phyloP scores from a whole-genome alignment of 2,888 invertebrate species.

The Drosophila suboccidentalis region DNA sequence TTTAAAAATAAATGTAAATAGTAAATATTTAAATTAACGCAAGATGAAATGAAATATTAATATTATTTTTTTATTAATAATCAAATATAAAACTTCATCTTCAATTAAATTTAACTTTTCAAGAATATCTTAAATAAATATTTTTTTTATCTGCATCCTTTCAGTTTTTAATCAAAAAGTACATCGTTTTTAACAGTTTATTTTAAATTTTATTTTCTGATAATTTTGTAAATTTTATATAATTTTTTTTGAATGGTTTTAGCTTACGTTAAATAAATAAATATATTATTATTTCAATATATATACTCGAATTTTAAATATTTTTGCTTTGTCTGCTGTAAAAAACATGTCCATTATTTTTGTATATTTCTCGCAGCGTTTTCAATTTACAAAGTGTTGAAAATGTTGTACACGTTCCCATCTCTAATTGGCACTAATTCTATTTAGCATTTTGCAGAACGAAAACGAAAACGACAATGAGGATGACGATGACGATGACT shows the following conservation, averaged over 20 bases:
- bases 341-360: background rate
- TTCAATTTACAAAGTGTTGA: slow-evolving; percentile 12
- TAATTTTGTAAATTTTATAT: background rate
- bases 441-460: slow-evolving; percentile 72
- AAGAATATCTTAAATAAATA: too few species aligned
- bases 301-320: too few species aligned
- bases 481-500: slow-evolving; percentile 42
- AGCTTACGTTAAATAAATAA: background rate
- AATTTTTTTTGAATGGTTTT: background rate
- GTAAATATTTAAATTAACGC: too few species aligned
- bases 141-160: too few species aligned
- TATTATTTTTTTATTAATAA: too few species aligned
- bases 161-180: background rate
- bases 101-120: too few species aligned
- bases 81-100: too few species aligned
- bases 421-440: slow-evolving; percentile 57
- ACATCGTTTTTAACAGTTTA: too few species aligned
- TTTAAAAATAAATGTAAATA: too few species aligned
- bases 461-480: slow-evolving; percentile 36
- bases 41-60: too few species aligned
- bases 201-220: background rate
- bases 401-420: slow-evolving; percentile 16
- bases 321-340: background rate
- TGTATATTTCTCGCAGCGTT: background rate
- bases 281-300: background rate